Evolutionary conservation across 2,113 vertebrate genomes (phyloP).

Genomic region (Crotophaga sulcirostris): DNA sequence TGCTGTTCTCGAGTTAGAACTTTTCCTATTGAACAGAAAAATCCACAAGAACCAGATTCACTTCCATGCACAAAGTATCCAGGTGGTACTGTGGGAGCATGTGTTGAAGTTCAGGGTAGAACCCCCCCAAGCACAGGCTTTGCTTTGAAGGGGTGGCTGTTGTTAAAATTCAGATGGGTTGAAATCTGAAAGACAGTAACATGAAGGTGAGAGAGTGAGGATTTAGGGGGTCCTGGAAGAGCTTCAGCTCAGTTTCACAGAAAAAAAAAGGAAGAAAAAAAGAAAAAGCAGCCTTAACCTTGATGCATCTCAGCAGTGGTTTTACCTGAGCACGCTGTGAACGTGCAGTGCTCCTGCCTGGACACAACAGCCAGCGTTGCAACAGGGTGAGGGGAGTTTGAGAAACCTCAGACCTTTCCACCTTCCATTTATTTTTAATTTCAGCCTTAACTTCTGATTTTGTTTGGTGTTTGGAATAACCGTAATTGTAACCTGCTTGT

Average conservation of each 20-base stretch:
- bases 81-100: neutral
- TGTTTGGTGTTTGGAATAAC: constrained; percentile 47
- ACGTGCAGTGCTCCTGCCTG: neutral
- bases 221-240: neutral
- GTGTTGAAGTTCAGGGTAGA: neutral
- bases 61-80: neutral
- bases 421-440: constrained; percentile 16
- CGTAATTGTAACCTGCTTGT: constrained; percentile 49
- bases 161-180: neutral
- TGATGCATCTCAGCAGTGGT: neutral
- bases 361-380: rapidly evolving
- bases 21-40: neutral
- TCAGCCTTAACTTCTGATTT: constrained; percentile 55
- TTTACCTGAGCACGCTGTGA: neutral
- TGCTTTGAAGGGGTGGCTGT: neutral
- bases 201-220: neutral
- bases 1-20: neutral
- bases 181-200: neutral
- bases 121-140: neutral
- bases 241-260: neutral
- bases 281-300: neutral
- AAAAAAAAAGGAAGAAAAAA: neutral
- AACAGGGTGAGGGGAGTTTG: neutral
- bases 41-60: neutral
- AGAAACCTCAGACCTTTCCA: neutral